Base-by-base conservation (phyloP, 2,888 invertebrate genomes). In the Ophion obscuratus region DNA sequence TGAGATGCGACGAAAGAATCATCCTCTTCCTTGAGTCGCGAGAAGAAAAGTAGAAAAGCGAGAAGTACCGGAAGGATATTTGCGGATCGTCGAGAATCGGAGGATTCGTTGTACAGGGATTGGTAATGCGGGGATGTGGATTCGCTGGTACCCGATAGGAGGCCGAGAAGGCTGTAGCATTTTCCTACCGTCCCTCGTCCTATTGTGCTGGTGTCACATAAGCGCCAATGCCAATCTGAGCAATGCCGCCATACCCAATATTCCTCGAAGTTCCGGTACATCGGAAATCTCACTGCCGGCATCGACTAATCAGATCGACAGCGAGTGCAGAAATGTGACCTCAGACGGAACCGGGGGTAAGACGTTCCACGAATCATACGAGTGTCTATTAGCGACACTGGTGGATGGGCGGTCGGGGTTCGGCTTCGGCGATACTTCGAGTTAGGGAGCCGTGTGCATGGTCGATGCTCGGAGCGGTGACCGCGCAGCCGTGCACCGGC, bases 81-180 rank as follows among this genome's bases (percentile, higher is more conserved):
- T 59, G 17, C 27, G 17, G 68, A 75, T 75, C 31, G 75, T 75
- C 36, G 62, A 57, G 31, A 78, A 68, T 68, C 67, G 59, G 31
- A 75, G 81, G 81, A 70, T 81, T 53, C 70, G 62, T 76, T 59
- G 76, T 71, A 53, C 57, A 75, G 86, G 67, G 67, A 81, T 86
- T 92, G 92, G 93, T 94, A 91, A 94, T 94, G 94, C 93, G 93
- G 94, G 93, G 92, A 94, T 94, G 94, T 93, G 94, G 94, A 93
- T 93, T 92, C 90, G 92, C 88, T 91, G 91, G 88, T 89, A 91
- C 90, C 90, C 89, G 89, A 89, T 92, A 92, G 91, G 91, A 92
- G 91, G 93, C 93, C 93, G 91, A 91, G 90, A 91, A 89, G 93
- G 92, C 93, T 92, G 91, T 89, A 90, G 91, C 89, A 90, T 91